Evolutionary conservation across 2,113 vertebrate species (phyloP).

Genomic region (Dipodomys merriami): DNA sequence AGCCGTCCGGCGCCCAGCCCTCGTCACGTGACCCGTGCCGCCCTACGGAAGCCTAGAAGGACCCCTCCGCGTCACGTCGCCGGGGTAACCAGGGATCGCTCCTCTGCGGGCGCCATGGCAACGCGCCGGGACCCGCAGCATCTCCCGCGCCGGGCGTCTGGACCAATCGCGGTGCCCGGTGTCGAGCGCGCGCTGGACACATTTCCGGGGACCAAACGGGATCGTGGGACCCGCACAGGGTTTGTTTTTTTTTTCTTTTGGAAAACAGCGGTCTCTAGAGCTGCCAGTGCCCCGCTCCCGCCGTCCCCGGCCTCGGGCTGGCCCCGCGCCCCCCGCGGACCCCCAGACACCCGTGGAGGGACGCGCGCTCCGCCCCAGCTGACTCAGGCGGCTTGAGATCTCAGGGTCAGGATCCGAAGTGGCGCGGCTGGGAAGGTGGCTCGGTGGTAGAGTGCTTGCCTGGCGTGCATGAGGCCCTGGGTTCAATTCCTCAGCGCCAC

Average conservation of each 20-base stretch:
- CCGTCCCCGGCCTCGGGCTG: no score
- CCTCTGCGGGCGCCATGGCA: no score
- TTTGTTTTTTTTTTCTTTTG: not conserved
- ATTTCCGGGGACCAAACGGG: not conserved
- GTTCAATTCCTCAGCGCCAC: no score
- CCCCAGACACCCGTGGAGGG: no score
- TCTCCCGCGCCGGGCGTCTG: no score
- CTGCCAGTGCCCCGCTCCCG: not conserved
- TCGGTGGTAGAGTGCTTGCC: no score
- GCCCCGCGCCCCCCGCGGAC: not conserved
- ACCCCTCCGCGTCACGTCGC: not conserved
- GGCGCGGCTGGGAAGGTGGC: no score
- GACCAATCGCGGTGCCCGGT: not conserved
- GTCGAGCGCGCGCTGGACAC: not conserved
- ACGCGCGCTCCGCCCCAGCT: no score
- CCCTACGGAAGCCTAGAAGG: not conserved
- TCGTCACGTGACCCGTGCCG: not conserved
- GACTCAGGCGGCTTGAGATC: no score
- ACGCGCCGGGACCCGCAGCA: no score
- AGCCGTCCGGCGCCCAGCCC: rapidly evolving
- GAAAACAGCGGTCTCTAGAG: not conserved
- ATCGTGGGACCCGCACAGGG: not conserved
- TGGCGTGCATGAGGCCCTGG: no score
- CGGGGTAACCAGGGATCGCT: not conserved
- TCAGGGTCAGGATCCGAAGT: no score